Evolutionary conservation across 2,797 vertebrate genomes (phyloP).

Genomic region (Rhinella marina): DNA sequence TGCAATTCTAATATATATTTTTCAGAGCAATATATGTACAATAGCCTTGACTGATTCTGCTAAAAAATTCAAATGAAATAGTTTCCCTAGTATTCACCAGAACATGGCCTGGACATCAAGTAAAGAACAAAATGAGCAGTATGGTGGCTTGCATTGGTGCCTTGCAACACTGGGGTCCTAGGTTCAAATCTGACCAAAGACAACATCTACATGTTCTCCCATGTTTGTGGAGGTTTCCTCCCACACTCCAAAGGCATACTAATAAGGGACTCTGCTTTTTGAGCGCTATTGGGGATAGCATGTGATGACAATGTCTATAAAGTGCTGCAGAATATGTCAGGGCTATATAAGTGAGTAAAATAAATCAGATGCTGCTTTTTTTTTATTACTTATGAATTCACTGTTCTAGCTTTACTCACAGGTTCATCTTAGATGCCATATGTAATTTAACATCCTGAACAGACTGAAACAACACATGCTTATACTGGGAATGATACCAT

Average conservation of each 20-base stretch:
- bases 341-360: neutral
- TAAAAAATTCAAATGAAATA: neutral
- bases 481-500: slow-evolving; percentile 63
- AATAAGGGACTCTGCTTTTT: no score
- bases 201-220: no score
- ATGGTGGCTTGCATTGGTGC: no score
- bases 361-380: neutral
- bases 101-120: neutral
- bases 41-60: neutral
- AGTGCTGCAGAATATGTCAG: no score
- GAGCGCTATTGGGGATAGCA: no score
- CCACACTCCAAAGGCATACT: no score
- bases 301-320: no score
- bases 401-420: neutral
- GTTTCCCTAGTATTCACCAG: neutral
- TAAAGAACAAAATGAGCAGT: no score
- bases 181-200: no score
- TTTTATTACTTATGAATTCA: neutral
- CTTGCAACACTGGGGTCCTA: no score
- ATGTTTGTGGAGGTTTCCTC: no score
- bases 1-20: neutral
- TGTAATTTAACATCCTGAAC: slow-evolving; percentile 62
- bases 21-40: neutral
- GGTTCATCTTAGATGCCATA: slow-evolving; percentile 60
- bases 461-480: slow-evolving; percentile 60